Base-by-base conservation (phyloP, 2,888 invertebrate genomes). In the Ichneumoninae sp. region DNA sequence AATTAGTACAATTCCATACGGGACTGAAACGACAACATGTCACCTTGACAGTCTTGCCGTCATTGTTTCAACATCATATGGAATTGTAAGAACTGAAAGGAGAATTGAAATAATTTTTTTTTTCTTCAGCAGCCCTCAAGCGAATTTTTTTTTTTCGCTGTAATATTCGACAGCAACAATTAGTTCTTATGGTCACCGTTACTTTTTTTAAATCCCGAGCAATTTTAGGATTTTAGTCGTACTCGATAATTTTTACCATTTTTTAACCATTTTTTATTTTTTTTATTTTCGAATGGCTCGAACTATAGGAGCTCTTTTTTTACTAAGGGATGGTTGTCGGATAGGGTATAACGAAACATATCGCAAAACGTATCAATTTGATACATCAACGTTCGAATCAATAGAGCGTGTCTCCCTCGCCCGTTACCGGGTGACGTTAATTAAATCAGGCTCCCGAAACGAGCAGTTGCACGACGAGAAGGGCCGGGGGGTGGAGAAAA, bases 361-460 rank as follows among this genome's bases (percentile, higher is more conserved):
- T 80, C 52, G 13, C 47, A 75, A 71, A n/a, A 50, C 50, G 22
- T 57, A 57, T 76, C 71, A 79, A 68, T 82, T 79, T 82, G 82
- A 84, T 82, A 26, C 16, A 82, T 84, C 84, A 79, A 75, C 66
- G 82, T 71, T 44, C 57, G 79, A 71, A 82, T 74, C 83, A 79
- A 81, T 84, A 70, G 69, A 40, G 54, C 57, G 69, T 70, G 72
- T 71, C 52, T 65, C 75, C 69, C 54, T 86, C 70, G 50, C n/a
- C 50, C 5, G 77, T 71, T 57, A 44, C 57, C 10, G 79, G 69
- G 86, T 86, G 90, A 89, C 89, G 87, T 88, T 90, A 90, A 90
- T 90, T 90, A 86, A 90, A 90, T 90, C 90, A 89, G 88, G 86
- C 87, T 89, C 87, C 86, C 87, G 88, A 89, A 90, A 88, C 89